Conservation (phyloP, 2,888 invertebrate genomes). For the Escarpia spicata region DNA sequence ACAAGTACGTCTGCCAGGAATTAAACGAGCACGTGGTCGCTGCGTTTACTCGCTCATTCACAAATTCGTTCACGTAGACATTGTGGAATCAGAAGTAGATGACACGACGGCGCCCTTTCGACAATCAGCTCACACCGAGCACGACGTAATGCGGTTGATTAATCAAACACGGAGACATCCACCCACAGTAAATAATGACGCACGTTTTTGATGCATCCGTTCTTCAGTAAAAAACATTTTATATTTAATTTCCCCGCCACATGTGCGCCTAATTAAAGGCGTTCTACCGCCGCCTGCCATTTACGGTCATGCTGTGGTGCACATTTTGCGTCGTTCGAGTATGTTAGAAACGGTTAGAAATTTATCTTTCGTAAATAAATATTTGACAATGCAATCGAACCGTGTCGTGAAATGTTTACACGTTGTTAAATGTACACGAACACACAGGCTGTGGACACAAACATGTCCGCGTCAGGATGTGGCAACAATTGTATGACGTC, state of each 20-base stretch:
- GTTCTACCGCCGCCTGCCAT: neutral
- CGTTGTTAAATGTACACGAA: neutral
- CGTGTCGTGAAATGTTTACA: too few relatives aligned
- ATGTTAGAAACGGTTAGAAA: too few relatives aligned
- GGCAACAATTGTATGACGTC: neutral
- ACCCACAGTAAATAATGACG: neutral
- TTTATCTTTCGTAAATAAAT: too few relatives aligned
- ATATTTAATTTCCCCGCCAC: neutral
- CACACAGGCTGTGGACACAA: neutral
- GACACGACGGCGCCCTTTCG: neutral
- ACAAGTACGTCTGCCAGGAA: neutral
- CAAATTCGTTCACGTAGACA: slow-evolving; percentile 1
- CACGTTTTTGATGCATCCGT: neutral
- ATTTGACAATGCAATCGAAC: too few relatives aligned
- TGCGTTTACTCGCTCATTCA: neutral
- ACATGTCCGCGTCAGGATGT: neutral
- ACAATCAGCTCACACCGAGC: neutral
- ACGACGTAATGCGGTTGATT: neutral
- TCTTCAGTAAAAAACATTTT: neutral
- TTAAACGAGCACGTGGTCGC: neutral
- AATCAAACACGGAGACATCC: neutral
- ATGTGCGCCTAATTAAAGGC: neutral
- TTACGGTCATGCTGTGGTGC: neutral
- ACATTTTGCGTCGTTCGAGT: neutral
- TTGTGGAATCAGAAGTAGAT: neutral